Conservation (phyloP, 2,797 vertebrate genomes). For the Siniperca obscura region DNA sequence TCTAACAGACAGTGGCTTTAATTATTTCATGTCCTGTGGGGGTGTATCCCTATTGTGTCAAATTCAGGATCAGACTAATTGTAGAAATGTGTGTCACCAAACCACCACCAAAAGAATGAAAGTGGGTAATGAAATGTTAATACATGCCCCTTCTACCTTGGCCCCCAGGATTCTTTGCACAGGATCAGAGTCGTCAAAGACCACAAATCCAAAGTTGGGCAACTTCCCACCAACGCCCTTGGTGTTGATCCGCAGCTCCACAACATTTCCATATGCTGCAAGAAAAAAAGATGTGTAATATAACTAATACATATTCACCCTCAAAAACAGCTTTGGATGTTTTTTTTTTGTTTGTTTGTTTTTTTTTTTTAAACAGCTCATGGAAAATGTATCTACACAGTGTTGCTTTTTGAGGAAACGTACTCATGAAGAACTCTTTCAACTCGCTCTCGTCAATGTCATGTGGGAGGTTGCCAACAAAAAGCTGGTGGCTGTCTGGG, state of each 20-base stretch:
- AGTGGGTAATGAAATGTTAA: slow-evolving; percentile 75
- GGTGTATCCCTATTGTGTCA: background rate
- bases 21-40: background rate
- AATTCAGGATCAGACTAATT: background rate
- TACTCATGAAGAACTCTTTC: slow-evolving; percentile 99
- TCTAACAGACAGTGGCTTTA: background rate
- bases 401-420: slow-evolving; percentile 62
- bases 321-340: background rate
- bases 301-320: background rate
- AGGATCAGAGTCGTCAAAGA: slow-evolving; percentile 96
- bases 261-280: slow-evolving; percentile 94
- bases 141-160: slow-evolving; percentile 90
- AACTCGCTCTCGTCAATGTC: slow-evolving; percentile 99
- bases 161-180: slow-evolving; percentile 97
- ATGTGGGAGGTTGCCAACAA: slow-evolving; percentile 97
- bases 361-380: background rate
- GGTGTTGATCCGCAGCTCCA: slow-evolving; percentile 98
- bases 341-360: background rate
- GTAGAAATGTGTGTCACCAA: slow-evolving; percentile 54
- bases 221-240: slow-evolving; percentile 97
- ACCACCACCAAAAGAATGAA: slow-evolving; percentile 73
- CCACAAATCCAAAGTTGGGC: slow-evolving; percentile 98
- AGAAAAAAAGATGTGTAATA: background rate
- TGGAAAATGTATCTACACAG: background rate
- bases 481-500: slow-evolving; percentile 98